A percentile compares a stretch with the other conserved stretches of the same genome.
Evolutionary conservation across 23 tunicate species (phyloP).

Genomic region (Trididemnum clinides): DNA sequence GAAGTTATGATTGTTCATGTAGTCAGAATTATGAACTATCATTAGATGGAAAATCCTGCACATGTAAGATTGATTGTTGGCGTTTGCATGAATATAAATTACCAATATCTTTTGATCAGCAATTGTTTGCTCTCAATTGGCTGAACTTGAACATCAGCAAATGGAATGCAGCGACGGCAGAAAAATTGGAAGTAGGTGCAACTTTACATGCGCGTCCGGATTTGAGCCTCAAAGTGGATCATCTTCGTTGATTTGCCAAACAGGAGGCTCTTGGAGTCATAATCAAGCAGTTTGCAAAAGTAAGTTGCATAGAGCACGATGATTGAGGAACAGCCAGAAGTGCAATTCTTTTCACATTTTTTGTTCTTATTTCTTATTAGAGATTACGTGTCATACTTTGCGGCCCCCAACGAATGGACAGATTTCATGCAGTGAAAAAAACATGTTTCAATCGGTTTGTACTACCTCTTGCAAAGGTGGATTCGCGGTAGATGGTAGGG

Average conservation of each 20-base stretch:
- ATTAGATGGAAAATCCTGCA: slow-evolving; percentile 59
- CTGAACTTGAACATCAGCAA: slow-evolving; percentile 16
- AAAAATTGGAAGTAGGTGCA: slow-evolving; percentile 28
- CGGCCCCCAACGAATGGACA: no score
- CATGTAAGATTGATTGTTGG: slow-evolving; percentile 28
- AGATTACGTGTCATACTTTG: no score
- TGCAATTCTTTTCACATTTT: no score
- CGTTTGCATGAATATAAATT: background rate
- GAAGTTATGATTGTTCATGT: slow-evolving; percentile 60
- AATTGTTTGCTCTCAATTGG: slow-evolving; percentile 52
- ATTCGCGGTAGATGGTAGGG: no score
- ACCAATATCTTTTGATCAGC: slow-evolving; percentile 11
- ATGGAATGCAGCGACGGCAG: slow-evolving; percentile 37
- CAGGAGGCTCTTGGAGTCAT: slow-evolving; percentile 51
- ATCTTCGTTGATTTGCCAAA: slow-evolving; percentile 35
- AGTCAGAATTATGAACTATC: slow-evolving; percentile 51
- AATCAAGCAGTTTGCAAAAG: slow-evolving; percentile 52
- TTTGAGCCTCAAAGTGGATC: slow-evolving; percentile 50
- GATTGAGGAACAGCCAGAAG: background rate
- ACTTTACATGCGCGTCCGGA: slow-evolving; percentile 13
- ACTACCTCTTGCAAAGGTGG: no score
- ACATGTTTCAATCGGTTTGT: no score
- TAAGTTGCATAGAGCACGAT: slow-evolving; percentile 2
- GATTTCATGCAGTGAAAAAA: no score
- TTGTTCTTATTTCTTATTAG: no score